Conservation (phyloP, 2,113 vertebrate genomes). For the Odontophorus gujanensis region DNA sequence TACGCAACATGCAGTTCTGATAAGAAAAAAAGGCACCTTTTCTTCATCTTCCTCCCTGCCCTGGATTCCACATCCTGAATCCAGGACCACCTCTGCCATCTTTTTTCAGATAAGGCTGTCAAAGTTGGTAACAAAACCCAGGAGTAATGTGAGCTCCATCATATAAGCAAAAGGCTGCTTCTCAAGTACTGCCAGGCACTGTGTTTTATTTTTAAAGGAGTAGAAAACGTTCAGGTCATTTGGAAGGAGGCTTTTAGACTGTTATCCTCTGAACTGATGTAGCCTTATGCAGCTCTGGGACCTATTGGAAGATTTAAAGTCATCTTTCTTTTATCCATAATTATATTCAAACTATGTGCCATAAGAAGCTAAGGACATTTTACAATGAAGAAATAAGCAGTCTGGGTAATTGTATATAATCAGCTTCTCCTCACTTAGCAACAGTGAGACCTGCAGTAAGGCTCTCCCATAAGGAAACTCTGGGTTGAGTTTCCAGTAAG, state of each 20-base stretch:
- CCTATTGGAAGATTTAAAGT: slow-evolving; percentile 24
- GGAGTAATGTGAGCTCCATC: neutral
- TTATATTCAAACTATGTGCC: slow-evolving; percentile 52
- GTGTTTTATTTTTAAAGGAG: neutral
- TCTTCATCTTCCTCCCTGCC: neutral
- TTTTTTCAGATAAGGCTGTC: neutral
- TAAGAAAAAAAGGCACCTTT: neutral
- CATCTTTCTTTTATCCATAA: slow-evolving; percentile 41
- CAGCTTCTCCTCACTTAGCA: slow-evolving; percentile 67
- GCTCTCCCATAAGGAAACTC: slow-evolving; percentile 16
- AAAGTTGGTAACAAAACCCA: neutral
- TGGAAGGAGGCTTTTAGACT: neutral
- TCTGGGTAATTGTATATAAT: slow-evolving; percentile 74
- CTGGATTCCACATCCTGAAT: neutral
- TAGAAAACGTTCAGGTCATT: neutral
- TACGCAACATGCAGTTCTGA: neutral
- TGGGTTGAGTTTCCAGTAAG: slow-evolving; percentile 66
- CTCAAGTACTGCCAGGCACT: neutral
- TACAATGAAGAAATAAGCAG: slow-evolving; percentile 67
- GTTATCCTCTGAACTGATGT: neutral
- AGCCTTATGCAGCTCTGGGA: neutral
- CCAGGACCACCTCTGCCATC: neutral
- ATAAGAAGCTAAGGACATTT: neutral
- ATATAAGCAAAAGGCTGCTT: neutral
- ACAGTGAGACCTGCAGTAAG: slow-evolving; percentile 31